Conservation (phyloP, 1,140 invertebrate genomes). For the Parapsyche elsis region DNA sequence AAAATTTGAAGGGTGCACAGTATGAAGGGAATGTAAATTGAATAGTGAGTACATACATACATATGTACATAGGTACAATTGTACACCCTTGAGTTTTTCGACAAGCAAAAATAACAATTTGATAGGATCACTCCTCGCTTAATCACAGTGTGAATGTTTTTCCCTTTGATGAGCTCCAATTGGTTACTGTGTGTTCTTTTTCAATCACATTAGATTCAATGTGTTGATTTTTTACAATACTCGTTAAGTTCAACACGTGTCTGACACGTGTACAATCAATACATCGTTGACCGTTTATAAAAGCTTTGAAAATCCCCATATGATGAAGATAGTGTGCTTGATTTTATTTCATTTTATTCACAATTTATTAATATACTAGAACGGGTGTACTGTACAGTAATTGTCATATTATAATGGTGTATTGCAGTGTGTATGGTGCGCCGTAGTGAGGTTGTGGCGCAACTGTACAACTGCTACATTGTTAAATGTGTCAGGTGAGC, state of each 20-base stretch:
- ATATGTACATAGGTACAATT: too few species aligned
- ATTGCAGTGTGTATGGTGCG: too few species aligned
- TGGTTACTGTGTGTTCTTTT: too few species aligned
- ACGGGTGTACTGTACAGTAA: background rate
- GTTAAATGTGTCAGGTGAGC: too few species aligned
- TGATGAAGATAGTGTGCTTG: background rate
- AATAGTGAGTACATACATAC: conserved; percentile 6
- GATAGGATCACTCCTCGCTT: conserved; percentile 1
- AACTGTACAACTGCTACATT: too few species aligned
- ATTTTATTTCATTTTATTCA: too few species aligned
- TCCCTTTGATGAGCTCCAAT: too few species aligned
- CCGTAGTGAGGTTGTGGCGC: too few species aligned
- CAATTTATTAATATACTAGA: too few species aligned
- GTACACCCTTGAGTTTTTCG: background rate
- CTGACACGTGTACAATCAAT: background rate
- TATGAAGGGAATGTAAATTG: conserved; percentile 1
- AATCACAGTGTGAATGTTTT: too few species aligned
- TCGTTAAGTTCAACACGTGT: conserved; percentile 1
- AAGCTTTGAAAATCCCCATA: background rate
- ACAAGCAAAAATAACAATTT: conserved; percentile 36
- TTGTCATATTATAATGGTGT: background rate
- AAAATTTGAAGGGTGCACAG: conserved; percentile 8
- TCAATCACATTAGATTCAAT: too few species aligned
- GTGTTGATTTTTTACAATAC: too few species aligned
- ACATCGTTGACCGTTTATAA: background rate